A percentile compares a stretch with the other conserved stretches of the same genome.
Evolutionary conservation across 2,113 vertebrate species (phyloP).

Genomic region (Ailurus styani): DNA sequence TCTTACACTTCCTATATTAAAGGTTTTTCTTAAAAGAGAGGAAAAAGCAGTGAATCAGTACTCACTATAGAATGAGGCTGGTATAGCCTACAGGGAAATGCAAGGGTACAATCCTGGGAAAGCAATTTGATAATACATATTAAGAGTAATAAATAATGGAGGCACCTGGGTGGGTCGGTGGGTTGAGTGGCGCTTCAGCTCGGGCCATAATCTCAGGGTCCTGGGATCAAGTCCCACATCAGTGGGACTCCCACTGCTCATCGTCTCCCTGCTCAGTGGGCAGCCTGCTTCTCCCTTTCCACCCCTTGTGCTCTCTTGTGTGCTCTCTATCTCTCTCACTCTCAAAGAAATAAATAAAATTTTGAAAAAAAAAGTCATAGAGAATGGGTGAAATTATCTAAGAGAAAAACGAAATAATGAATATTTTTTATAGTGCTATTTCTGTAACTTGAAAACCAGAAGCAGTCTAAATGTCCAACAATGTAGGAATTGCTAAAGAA

Average conservation of each 20-base stretch:
- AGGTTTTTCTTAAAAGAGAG: slow-evolving; percentile 1
- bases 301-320: background rate
- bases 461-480: background rate
- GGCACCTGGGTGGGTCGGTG: background rate
- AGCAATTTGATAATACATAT: background rate
- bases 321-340: background rate
- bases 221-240: background rate
- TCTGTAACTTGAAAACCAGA: background rate
- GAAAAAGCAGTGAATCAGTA: background rate
- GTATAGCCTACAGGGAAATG: background rate
- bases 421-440: background rate
- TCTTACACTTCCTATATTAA: background rate
- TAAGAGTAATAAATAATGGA: background rate
- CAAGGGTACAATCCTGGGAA: background rate
- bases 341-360: background rate
- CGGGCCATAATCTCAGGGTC: background rate
- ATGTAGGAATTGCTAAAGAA: background rate
- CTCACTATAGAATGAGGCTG: background rate
- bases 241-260: no score
- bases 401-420: background rate
- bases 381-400: background rate
- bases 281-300: background rate
- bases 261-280: background rate
- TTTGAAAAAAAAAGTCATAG: background rate
- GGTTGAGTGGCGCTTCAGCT: background rate